Evolutionary conservation across 2,797 vertebrate genomes (phyloP).

Genomic region (Threskiornis aethiopicus): DNA sequence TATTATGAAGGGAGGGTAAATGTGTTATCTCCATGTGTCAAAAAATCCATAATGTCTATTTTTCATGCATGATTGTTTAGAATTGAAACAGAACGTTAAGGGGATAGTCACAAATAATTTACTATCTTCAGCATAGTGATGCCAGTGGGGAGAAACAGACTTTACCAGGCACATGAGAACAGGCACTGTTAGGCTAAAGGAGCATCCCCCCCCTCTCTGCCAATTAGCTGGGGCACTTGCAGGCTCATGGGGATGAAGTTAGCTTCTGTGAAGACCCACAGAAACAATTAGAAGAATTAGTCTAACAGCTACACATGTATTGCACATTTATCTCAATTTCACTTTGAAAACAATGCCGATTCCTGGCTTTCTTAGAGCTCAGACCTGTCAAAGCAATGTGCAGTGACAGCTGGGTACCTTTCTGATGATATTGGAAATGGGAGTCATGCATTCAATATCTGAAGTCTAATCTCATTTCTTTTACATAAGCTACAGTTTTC

Average conservation of each 20-base stretch:
- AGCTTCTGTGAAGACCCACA: not conserved
- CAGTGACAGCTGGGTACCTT: conserved; percentile 3
- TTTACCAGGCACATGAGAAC: not conserved
- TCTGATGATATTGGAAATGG: not conserved
- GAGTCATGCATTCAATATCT: not conserved
- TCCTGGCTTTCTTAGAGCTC: not conserved
- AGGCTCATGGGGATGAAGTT: not conserved
- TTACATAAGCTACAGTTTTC: not conserved
- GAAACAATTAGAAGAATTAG: conserved; percentile 37
- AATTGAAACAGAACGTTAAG: not conserved
- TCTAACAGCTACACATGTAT: not conserved
- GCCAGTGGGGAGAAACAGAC: not conserved
- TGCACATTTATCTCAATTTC: conserved; percentile 27
- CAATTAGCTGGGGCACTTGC: not conserved
- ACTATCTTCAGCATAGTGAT: not conserved
- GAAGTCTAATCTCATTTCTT: not conserved
- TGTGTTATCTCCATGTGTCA: not conserved
- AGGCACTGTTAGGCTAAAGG: not conserved
- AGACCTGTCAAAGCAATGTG: not conserved
- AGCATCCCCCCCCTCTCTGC: not conserved
- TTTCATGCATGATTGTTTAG: not conserved
- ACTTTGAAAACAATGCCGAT: not conserved
- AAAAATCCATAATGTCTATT: not conserved
- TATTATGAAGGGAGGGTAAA: not conserved
- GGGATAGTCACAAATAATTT: not conserved